Conservation (phyloP, 2,113 vertebrate species). For the Rallus limicola region DNA sequence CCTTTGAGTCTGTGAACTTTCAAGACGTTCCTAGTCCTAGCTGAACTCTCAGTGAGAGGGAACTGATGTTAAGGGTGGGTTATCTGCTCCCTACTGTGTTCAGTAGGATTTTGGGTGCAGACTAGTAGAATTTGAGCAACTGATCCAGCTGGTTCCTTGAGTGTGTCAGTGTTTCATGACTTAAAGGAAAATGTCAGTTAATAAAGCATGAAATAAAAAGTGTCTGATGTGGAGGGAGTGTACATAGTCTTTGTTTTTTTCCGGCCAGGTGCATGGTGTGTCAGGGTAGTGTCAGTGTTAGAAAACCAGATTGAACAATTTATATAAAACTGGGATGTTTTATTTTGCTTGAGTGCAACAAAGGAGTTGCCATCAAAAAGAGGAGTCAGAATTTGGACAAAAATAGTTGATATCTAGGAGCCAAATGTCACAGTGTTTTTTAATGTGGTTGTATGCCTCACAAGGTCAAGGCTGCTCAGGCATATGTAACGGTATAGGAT, state of each 20-base stretch:
- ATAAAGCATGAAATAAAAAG: not conserved
- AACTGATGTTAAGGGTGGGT: not conserved
- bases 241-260: not conserved
- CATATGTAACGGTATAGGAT: not conserved
- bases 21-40: not conserved
- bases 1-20: constrained; percentile 20
- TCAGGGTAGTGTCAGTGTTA: not conserved
- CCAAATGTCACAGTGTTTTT: not conserved
- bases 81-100: not conserved
- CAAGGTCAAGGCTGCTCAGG: not conserved
- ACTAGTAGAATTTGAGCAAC: not conserved
- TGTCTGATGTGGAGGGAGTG: not conserved
- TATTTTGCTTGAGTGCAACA: not conserved
- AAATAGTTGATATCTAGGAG: not conserved
- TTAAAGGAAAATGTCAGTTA: not conserved
- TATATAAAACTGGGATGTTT: not conserved
- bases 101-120: not conserved
- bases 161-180: not conserved
- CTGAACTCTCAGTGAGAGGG: not conserved
- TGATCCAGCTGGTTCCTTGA: not conserved
- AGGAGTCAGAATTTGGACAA: not conserved
- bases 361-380: not conserved
- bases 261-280: not conserved
- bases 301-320: not conserved
- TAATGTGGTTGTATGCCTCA: not conserved